phyloP scores from a whole-genome alignment of 1,140 invertebrate species.

The Xylocopa sonorina region DNA sequence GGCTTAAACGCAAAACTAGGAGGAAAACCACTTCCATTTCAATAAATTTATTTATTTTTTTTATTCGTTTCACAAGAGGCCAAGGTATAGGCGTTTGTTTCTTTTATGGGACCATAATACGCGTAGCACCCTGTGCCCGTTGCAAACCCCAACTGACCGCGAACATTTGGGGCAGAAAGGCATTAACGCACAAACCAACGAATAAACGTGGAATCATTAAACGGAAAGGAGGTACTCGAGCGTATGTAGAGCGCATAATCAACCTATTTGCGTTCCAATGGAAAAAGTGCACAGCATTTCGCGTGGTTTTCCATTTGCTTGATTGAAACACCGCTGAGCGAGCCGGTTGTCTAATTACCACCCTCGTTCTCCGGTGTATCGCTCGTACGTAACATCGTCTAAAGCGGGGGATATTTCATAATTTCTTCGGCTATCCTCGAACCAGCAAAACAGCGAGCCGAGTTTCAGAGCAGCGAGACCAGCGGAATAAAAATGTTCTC shows the following conservation, averaged over 20 bases:
- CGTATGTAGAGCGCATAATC: slow-evolving; percentile 58
- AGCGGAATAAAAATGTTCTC: slow-evolving; percentile 5
- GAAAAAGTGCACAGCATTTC: slow-evolving; percentile 10
- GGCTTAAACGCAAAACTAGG: too few relatives aligned
- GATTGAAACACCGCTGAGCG: slow-evolving; percentile 23
- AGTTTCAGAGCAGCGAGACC: neutral
- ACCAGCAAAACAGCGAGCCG: neutral
- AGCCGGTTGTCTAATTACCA: slow-evolving; percentile 36
- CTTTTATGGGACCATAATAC: neutral
- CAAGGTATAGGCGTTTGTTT: neutral
- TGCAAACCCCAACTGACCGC: neutral
- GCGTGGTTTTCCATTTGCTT: slow-evolving; percentile 26
- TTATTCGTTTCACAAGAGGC: neutral
- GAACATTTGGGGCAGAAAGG: slow-evolving; percentile 44
- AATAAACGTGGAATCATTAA: slow-evolving; percentile 36
- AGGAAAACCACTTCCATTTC: too few relatives aligned
- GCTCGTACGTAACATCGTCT: neutral
- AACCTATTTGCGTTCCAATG: slow-evolving; percentile 57
- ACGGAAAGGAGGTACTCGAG: slow-evolving; percentile 34
- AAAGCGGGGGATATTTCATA: slow-evolving; percentile 6
- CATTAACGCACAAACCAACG: slow-evolving; percentile 28
- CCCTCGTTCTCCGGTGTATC: neutral
- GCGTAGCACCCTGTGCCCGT: neutral
- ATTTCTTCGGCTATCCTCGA: neutral
- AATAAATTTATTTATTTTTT: neutral